Evolutionary conservation across 2,888 invertebrate species (phyloP).

Genomic region (Temnothorax ravouxi): DNA sequence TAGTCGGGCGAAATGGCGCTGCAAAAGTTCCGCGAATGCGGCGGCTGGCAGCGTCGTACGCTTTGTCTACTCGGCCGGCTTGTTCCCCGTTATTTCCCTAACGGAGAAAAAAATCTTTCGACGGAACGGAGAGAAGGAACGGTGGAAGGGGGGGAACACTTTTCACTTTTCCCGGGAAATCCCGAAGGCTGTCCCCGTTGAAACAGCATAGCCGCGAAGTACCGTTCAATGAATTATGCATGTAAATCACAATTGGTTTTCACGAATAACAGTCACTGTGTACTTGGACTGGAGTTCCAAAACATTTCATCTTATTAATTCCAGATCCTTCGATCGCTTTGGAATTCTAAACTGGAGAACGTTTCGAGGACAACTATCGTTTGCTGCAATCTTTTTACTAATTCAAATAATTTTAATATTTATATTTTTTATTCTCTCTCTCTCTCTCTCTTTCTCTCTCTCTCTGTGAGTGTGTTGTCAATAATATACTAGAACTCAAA

Average conservation of each 20-base stretch:
- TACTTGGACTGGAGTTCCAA: background rate
- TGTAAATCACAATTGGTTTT: slow-evolving; percentile 43
- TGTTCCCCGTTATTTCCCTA: slow-evolving; percentile 3
- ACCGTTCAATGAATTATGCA: slow-evolving; percentile 38
- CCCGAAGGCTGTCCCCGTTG: background rate
- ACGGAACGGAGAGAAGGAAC: background rate
- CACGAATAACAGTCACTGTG: background rate
- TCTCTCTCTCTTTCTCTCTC: too few relatives aligned
- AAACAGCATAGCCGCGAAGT: slow-evolving; percentile 27
- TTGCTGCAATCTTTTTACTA: background rate
- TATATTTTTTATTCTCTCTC: background rate
- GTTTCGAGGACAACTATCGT: background rate
- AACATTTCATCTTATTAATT: slow-evolving; percentile 28
- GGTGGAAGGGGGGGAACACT: background rate
- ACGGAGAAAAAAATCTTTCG: slow-evolving; percentile 15
- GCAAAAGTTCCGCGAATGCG: slow-evolving; percentile 40
- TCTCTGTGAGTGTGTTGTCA: background rate
- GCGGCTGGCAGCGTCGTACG: slow-evolving; percentile 42
- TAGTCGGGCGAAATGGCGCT: slow-evolving; percentile 56
- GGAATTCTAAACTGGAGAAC: background rate
- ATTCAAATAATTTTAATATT: slow-evolving; percentile 8
- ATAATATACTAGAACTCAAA: background rate
- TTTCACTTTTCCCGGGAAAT: slow-evolving; percentile 16
- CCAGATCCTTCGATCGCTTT: slow-evolving; percentile 1
- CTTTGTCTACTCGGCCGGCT: slow-evolving; percentile 29